Base-by-base conservation (phyloP, 1,140 invertebrate genomes). In the Mycetomoellerius zeteki region DNA sequence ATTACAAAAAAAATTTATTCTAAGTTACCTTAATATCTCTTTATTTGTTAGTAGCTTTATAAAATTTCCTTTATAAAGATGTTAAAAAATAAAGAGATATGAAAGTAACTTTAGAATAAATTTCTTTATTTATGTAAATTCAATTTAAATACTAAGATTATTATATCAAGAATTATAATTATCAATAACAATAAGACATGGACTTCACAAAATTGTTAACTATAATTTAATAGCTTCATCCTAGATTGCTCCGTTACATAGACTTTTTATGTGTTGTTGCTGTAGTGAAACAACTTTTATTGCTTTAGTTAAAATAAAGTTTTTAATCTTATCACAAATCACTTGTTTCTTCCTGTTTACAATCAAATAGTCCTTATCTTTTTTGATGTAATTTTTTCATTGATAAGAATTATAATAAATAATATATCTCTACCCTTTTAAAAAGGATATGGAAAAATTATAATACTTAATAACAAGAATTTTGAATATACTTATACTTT, bases 311-410 rank as follows among this genome's bases (percentile, higher is more conserved):
- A 16, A 60, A 60, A 69, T 62, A 21, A 85, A 65, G 21, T 56
- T 62, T 65, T 56, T 90, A 88, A 90, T 90, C 86, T 90, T 90
- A 90, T 90, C 89, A 43, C 27, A 1, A n/a, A 52, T 24, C 37
- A 16, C n/a, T 52, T 64, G 37, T 50, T 54, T 85, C 43, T 56
- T 50, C 50, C 30, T 12, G 73, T 72, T 54, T 58, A 24, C 33
- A 85, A 89, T 89, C 69, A 58, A 5, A 78, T 50, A 80, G 43
- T 27, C 27, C 50, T 86, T 90, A 88, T 90, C 89, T 69, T 27
- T 27, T 21, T 27, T 19, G n/a, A 30, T 19, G 56, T 75, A 67
- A 67, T 50, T 71, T 30, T 24, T 72, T 84, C 58, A 85, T 84
- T 82, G 80, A 81, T 58, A 10, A 43, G 0, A 43, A 43, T 12